phyloP scores from a whole-genome alignment of 2,888 invertebrate species.

The Callyntrura sp. region DNA sequence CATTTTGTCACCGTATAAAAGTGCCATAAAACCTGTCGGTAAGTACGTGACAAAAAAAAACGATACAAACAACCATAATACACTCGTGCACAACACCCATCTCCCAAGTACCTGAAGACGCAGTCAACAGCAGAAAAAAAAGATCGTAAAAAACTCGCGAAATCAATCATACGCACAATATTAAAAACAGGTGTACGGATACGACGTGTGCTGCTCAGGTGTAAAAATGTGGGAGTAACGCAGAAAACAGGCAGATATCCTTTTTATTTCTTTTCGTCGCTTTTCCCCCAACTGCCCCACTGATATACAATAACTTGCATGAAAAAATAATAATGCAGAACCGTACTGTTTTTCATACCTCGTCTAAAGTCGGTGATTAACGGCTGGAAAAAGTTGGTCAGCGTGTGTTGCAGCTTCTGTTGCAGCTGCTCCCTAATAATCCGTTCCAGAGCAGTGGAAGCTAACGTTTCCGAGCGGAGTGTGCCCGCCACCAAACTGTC shows the following conservation, averaged over 20 bases:
- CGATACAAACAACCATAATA: neutral
- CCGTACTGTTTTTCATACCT: conserved; percentile 50
- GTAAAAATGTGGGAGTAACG: too few relatives aligned
- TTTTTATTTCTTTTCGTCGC: too few relatives aligned
- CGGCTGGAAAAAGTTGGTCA: conserved; percentile 73
- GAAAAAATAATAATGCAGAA: neutral
- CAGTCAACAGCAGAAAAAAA: too few relatives aligned
- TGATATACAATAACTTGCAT: neutral
- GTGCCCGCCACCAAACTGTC: conserved; percentile 61
- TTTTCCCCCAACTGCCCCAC: too few relatives aligned
- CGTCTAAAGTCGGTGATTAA: conserved; percentile 66
- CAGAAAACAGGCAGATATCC: too few relatives aligned
- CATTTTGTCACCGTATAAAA: neutral
- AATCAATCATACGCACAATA: neutral
- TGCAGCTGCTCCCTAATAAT: conserved; percentile 61
- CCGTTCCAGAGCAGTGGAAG: conserved; percentile 46
- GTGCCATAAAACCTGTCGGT: neutral
- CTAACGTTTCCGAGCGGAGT: conserved; percentile 44
- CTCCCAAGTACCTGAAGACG: too few relatives aligned
- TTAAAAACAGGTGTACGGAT: neutral
- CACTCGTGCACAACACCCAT: too few relatives aligned
- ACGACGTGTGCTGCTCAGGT: too few relatives aligned
- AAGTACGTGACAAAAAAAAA: neutral
- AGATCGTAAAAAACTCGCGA: too few relatives aligned
- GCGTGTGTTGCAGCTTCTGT: conserved; percentile 36